Percentiles rank a stretch among this genome's conserved stretches.
phyloP scores from a whole-genome alignment of 2,888 invertebrate genomes.

The Eupsilia transversa region DNA sequence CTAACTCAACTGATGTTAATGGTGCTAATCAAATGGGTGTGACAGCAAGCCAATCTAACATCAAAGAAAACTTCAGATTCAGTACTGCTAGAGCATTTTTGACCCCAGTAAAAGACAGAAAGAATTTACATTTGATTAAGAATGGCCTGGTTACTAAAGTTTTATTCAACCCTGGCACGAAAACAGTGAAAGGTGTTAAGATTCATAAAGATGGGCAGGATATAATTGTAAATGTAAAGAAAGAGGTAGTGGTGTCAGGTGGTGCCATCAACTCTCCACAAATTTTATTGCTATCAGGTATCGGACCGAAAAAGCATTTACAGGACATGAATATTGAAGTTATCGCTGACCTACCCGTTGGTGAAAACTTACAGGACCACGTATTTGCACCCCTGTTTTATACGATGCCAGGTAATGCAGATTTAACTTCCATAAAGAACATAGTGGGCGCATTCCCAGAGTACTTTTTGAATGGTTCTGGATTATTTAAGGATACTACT shows the following conservation, averaged over 20 bases:
- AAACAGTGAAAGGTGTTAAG: slow-evolving; percentile 83
- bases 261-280: slow-evolving; percentile 89
- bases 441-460: slow-evolving; percentile 78
- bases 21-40: slow-evolving; percentile 87
- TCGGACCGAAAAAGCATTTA: slow-evolving; percentile 86
- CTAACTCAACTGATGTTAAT: slow-evolving; percentile 80
- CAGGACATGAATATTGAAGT: slow-evolving; percentile 80
- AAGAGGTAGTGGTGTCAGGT: slow-evolving; percentile 88
- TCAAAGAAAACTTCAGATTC: slow-evolving; percentile 85
- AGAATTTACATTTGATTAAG: slow-evolving; percentile 87
- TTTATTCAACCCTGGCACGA: slow-evolving; percentile 86
- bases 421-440: slow-evolving; percentile 69
- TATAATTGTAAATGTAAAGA: slow-evolving; percentile 79
- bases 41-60: slow-evolving; percentile 82
- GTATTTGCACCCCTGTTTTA: slow-evolving; percentile 81
- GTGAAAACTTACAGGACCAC: slow-evolving; percentile 90
- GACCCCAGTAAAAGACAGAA: slow-evolving; percentile 77
- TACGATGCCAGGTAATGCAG: slow-evolving; percentile 73
- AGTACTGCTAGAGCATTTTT: slow-evolving; percentile 90
- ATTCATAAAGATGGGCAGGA: slow-evolving; percentile 78
- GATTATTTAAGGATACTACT: slow-evolving; percentile 84
- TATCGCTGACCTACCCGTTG: slow-evolving; percentile 86
- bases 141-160: slow-evolving; percentile 89
- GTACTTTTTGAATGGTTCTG: slow-evolving; percentile 87
- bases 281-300: slow-evolving; percentile 88